Evolutionary conservation across 2,888 invertebrate species (phyloP), one percentile per base, ranked within the genome.

Genomic region (Drosophila anomalipes): DNA sequence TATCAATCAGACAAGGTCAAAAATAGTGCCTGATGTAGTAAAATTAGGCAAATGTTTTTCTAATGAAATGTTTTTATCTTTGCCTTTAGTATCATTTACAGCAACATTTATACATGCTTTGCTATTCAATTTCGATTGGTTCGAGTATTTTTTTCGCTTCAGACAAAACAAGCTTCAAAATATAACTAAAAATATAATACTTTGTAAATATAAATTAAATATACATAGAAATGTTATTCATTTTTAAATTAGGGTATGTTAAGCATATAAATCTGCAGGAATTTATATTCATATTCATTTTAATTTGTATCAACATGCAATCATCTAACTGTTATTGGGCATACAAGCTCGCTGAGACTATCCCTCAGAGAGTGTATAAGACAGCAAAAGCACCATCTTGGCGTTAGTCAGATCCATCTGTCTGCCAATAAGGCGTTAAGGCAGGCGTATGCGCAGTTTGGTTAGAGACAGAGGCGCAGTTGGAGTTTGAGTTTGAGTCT

Each of bases 361-460:
- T 14, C 54, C 33, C 22, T 12, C 39, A 32, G 57, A n/a, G 10
- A 77, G 83, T 54, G 76, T 75, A 72, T 64, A 57, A 65, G 53
- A 37, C 63, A 64, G 69, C 79, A 71, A 67, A 74, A 64, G 65
- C 70, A 65, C 56, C 53, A 78, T 62, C 62, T 62, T 44, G 73
- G 64, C 58, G 68, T 56, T 61, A 12, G 83, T 77, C 84, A 62
- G 66, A 71, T 71, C 61, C 59, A 37, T 26, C 70, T 76, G 76
- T 74, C 70, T 60, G 39, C 64, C 73, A 60, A 77, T 79, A 86
- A 84, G 82, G 89, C 89, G 87, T 81, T 81, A 77, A 81, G 68
- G 78, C 74, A 64, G 88, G 86, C 86, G 86, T 90, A 90, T 77
- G 83, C 79, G 68, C 75, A 66, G 75, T 74, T 65, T 67, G 54